These are phyloP conservation scores for Toxonevra muliebris DNA, from an alignment of 2,888 invertebrate genomes.

Conservation along the genomic window DNA sequence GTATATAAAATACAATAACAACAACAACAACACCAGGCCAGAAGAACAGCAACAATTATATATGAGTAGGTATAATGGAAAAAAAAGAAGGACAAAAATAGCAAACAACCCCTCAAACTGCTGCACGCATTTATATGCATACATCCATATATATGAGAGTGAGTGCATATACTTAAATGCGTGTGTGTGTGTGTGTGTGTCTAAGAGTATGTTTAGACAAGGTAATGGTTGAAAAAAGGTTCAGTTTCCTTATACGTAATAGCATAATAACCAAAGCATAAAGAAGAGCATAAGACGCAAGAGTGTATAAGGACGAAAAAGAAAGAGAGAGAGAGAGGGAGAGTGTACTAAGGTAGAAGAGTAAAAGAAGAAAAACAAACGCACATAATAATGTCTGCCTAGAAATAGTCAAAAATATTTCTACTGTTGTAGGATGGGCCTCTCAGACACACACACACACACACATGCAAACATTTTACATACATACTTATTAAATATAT, in stretches of 20 bases:
- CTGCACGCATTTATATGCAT: neutral
- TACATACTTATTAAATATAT: neutral
- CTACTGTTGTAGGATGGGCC: conserved; percentile 7
- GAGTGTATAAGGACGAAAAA: neutral
- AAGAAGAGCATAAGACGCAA: conserved; percentile 7
- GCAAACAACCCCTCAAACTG: conserved; percentile 2
- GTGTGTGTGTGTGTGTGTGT: conserved; percentile 4
- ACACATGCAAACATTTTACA: neutral
- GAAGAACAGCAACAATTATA: too few relatives aligned
- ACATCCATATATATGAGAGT: too few relatives aligned
- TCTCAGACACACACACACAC: neutral
- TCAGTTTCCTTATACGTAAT: conserved; percentile 17
- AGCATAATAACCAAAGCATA: neutral
- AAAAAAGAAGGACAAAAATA: neutral
- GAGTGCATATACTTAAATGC: neutral
- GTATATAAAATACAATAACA: neutral
- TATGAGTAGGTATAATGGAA: neutral
- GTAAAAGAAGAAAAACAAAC: conserved; percentile 15
- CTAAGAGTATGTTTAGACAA: conserved; percentile 14
- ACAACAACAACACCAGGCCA: neutral
- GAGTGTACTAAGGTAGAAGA: neutral
- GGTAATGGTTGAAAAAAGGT: neutral
- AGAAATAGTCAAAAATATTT: conserved; percentile 3
- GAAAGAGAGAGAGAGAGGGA: neutral
- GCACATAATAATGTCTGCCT: conserved; percentile 9